Evolutionary conservation across 2,113 vertebrate genomes (phyloP).

Genomic region (Sander lucioperca): DNA sequence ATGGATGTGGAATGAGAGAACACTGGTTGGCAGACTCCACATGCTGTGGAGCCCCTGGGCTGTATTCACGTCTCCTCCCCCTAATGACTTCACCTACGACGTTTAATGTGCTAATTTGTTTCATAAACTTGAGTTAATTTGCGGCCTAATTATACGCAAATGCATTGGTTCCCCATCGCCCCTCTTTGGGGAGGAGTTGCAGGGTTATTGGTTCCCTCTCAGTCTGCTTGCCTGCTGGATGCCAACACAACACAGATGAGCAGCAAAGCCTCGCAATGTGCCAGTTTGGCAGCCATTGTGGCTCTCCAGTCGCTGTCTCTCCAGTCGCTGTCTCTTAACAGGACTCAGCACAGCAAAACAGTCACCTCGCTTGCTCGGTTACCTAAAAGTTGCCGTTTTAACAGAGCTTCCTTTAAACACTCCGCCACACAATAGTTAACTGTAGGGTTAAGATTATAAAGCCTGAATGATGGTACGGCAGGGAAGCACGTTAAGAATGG

Average conservation of each 20-base stretch:
- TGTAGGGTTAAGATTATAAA: slow-evolving; percentile 18
- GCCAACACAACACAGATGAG: slow-evolving; percentile 22
- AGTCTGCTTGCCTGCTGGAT: not conserved
- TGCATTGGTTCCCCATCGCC: slow-evolving; percentile 2
- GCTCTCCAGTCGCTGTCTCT: not conserved
- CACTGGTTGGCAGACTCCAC: slow-evolving; percentile 17
- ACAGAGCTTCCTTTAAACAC: slow-evolving; percentile 8
- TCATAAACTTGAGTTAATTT: slow-evolving; percentile 66
- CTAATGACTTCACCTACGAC: slow-evolving; percentile 31
- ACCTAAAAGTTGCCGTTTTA: slow-evolving; percentile 5
- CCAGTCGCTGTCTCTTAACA: not conserved
- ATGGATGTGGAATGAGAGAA: slow-evolving; percentile 3
- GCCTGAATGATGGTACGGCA: not conserved
- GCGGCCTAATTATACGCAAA: slow-evolving; percentile 61
- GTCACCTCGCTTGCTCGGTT: slow-evolving; percentile 6
- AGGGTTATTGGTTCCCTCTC: slow-evolving; percentile 19
- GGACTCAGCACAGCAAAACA: slow-evolving; percentile 8
- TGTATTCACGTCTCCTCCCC: slow-evolving; percentile 4
- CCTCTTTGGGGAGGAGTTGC: slow-evolving; percentile 18
- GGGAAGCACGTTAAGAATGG: not conserved
- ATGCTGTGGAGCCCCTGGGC: not conserved
- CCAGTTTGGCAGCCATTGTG: not conserved
- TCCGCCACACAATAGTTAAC: not conserved
- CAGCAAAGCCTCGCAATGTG: slow-evolving; percentile 2
- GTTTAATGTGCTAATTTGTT: slow-evolving; percentile 60